phyloP scores from a whole-genome alignment of 2,888 invertebrate genomes.

The Silvanus unidentatus region DNA sequence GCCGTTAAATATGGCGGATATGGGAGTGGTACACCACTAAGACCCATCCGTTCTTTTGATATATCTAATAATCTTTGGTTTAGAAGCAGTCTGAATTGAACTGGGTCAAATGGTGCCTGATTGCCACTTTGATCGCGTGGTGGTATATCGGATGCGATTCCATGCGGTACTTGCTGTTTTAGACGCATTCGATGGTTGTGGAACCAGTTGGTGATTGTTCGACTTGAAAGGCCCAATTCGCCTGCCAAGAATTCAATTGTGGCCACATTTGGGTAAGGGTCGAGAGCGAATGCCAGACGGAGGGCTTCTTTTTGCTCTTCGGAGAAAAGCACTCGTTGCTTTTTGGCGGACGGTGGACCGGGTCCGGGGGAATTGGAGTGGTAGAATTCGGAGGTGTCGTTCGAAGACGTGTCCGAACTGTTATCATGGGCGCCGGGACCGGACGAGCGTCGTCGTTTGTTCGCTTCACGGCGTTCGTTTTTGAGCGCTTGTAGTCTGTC shows the following conservation, averaged over 20 bases:
- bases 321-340: constrained; percentile 92
- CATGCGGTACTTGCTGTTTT: constrained; percentile 54
- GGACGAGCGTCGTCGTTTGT: constrained; percentile 79
- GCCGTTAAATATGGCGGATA: constrained; percentile 75
- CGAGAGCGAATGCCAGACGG: constrained; percentile 86
- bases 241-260: constrained; percentile 93
- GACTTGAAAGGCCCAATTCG: constrained; percentile 83
- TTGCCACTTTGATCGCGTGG: constrained; percentile 67
- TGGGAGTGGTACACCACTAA: constrained; percentile 69
- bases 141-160: constrained; percentile 59
- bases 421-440: constrained; percentile 79
- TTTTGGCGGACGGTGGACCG: constrained; percentile 82
- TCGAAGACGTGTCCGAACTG: constrained; percentile 81
- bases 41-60: constrained; percentile 77
- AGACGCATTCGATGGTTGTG: constrained; percentile 97
- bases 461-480: constrained; percentile 85
- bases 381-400: constrained; percentile 84
- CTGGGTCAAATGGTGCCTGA: constrained; percentile 76
- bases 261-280: constrained; percentile 95
- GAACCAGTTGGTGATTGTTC: constrained; percentile 99
- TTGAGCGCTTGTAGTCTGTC: constrained; percentile 87
- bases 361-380: constrained; percentile 80
- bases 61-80: constrained; percentile 85
- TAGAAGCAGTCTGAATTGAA: constrained; percentile 81
- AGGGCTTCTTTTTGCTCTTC: constrained; percentile 98